phyloP scores from a whole-genome alignment of 2,797 vertebrate genomes.

The Ctenopoma kingsleyae region DNA sequence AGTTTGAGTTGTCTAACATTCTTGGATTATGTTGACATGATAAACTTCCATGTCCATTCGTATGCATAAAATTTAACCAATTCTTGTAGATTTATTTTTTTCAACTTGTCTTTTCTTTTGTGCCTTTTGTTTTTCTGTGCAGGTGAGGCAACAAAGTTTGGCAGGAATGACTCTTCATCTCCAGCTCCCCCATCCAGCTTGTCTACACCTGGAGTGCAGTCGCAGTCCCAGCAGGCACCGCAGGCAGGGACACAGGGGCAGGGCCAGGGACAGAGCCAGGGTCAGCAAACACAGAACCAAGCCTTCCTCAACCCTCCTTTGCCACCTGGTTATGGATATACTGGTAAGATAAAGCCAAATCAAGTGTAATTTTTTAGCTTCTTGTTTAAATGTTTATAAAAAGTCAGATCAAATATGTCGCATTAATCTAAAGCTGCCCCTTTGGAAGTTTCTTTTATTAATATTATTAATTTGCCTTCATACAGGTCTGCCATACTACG shows the following conservation, averaged over 20 bases:
- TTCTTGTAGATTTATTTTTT: not conserved
- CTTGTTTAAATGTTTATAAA: not conserved
- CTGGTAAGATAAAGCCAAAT: conserved; percentile 67
- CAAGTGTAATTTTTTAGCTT: not conserved
- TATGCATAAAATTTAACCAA: not conserved
- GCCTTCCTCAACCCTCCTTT: conserved; percentile 94
- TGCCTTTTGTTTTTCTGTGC: conserved; percentile 8
- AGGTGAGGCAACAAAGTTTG: conserved; percentile 97
- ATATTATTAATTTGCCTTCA: not conserved
- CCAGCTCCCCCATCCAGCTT: conserved; percentile 93
- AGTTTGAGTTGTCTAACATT: not conserved
- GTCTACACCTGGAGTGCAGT: conserved; percentile 82
- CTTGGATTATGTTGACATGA: not conserved
- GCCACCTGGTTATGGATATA: conserved; percentile 96
- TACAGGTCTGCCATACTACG: conserved; percentile 92
- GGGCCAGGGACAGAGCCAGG: conserved; percentile 86
- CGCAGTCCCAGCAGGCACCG: conserved; percentile 78
- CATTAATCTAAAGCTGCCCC: no score
- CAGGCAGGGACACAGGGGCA: conserved; percentile 79
- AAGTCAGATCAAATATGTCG: not conserved
- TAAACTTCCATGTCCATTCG: not conserved
- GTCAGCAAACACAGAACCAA: conserved; percentile 90
- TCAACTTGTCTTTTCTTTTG: not conserved
- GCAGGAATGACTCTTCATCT: conserved; percentile 93
- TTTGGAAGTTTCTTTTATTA: not conserved